Base-by-base conservation (phyloP, 1,140 invertebrate species). In the Atta cephalotes region DNA sequence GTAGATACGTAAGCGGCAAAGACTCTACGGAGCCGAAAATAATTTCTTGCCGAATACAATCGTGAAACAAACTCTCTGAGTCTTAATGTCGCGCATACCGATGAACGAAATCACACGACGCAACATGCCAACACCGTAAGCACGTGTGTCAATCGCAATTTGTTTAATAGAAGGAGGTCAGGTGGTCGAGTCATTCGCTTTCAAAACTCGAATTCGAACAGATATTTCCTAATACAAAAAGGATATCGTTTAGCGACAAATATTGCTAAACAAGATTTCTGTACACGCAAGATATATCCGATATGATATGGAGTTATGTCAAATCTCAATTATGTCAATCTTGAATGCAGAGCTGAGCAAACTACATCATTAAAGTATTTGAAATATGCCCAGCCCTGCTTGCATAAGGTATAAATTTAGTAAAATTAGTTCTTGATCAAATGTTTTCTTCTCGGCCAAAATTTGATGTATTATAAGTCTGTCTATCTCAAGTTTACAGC, bases 1-100 rank as follows among this genome's bases (percentile, higher is more conserved):
- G 21, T 45, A 31, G 1, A 7, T 39, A 9, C 4, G 58, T 62
- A 90, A 72, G 70, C 72, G 62, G 62, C 10, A 62, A 60, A 60
- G 56, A 45, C 0, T 39, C 21, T 68, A 25, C 21, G 21, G 16
- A 14, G 77, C 89, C 72, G 28, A 91, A 91, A 91, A 91, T 91
- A 91, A 91, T 91, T 84, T 25, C 63, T 86, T 56, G 45, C 60
- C 21, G 45, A 86, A 70, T 63, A 74, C 28, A 60, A 72, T 78
- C 76, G 84, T 63, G 77, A 76, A 85, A 86, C 62, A 21, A 89
- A 28, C 60, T 68, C 56, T 58, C 66, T 16, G 58, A 62, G 62
- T 85, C 76, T 53, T 77, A 25, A 70, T 68, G 53, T 85, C 81
- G 80, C 28, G 63, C 80, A 87, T 85, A 60, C 66, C 71, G 35